A percentile compares a stretch with the other conserved stretches of the same genome.
Conservation (phyloP, 2,888 invertebrate genomes). For the Lobophora halterata region DNA sequence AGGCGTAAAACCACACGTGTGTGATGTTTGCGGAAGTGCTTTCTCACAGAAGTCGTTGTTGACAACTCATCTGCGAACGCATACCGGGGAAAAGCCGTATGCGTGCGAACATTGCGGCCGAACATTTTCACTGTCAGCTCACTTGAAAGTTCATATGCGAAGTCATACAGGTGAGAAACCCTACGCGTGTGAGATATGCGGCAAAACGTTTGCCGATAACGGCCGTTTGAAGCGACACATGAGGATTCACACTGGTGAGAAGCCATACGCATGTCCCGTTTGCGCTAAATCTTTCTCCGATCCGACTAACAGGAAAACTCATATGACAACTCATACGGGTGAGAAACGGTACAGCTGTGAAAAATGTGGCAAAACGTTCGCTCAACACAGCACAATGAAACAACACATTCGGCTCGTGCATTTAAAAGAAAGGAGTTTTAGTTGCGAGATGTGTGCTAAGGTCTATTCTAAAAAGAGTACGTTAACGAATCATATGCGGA, state of each 20-base stretch:
- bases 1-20: conserved; percentile 16
- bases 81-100: conserved; percentile 20
- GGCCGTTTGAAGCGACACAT: conserved; percentile 15
- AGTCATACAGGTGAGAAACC: conserved; percentile 18
- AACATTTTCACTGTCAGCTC: conserved; percentile 17
- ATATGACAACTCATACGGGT: conserved; percentile 15
- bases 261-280: conserved; percentile 14
- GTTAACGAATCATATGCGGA: conserved; percentile 10
- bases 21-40: conserved; percentile 17
- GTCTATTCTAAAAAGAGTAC: conserved; percentile 14
- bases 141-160: conserved; percentile 14
- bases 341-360: conserved; percentile 13
- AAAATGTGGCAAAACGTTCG: conserved; percentile 14
- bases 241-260: conserved; percentile 19
- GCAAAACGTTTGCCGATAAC: conserved; percentile 18
- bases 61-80: conserved; percentile 16
- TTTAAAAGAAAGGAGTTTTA: conserved; percentile 12
- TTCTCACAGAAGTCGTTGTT: conserved; percentile 19
- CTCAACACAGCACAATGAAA: conserved; percentile 20
- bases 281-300: conserved; percentile 18
- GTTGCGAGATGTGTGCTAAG: conserved; percentile 19
- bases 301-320: conserved; percentile 19
- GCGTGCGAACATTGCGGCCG: conserved; percentile 18
- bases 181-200: conserved; percentile 18
- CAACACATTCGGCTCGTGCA: conserved; percentile 19